phyloP scores from a whole-genome alignment of 2,113 vertebrate species.

The Pseudorasbora parva region DNA sequence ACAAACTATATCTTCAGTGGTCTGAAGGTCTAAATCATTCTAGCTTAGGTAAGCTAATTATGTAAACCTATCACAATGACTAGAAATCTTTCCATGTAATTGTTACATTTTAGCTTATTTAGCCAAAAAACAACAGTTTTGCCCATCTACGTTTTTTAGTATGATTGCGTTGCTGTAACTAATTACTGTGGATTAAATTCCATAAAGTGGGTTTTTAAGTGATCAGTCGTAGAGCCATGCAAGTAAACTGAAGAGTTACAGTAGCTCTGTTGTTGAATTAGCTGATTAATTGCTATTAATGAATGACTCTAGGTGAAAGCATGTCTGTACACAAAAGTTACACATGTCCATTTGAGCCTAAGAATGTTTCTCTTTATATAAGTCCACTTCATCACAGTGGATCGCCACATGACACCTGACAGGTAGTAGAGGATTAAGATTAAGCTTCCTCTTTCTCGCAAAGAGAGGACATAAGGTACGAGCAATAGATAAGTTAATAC shows the following conservation, averaged over 20 bases:
- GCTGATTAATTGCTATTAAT: background rate
- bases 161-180: background rate
- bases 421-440: constrained; percentile 72
- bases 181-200: background rate
- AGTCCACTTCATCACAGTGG: constrained; percentile 59
- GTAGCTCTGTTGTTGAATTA: background rate
- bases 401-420: constrained; percentile 72
- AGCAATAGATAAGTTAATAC: constrained; percentile 10
- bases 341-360: background rate
- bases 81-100: background rate
- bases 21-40: background rate
- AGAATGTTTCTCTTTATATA: constrained; percentile 59
- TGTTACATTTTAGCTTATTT: background rate
- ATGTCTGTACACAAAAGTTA: background rate
- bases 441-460: constrained; percentile 63
- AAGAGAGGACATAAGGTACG: constrained; percentile 56
- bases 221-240: background rate
- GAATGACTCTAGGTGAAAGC: background rate
- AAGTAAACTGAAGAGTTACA: background rate
- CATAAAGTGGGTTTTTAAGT: background rate
- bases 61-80: background rate
- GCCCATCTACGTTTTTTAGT: background rate
- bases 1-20: background rate
- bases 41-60: background rate
- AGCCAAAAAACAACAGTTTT: background rate